Percentiles rank a stretch among this genome's conserved stretches.
These are phyloP conservation scores for Lasioglossum albipes DNA, from an alignment of 1,140 invertebrate genomes.

Conservation along the genomic window DNA sequence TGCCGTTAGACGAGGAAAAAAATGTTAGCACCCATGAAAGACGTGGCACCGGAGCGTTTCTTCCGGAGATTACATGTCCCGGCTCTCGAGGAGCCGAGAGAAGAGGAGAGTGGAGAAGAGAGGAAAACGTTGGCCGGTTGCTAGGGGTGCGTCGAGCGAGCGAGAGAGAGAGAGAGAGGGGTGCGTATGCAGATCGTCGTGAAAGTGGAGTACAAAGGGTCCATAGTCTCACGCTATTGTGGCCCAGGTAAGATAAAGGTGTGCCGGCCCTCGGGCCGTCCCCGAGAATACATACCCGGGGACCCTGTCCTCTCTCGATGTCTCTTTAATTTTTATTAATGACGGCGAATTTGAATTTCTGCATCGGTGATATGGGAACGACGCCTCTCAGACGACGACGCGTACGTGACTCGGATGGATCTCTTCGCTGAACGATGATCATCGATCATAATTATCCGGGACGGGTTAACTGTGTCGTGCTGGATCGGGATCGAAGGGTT, in stretches of 20 bases:
- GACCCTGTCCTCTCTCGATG: conserved; percentile 68
- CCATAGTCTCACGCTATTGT: conserved; percentile 80
- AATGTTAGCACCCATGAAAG: conserved; percentile 55
- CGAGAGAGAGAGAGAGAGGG: conserved; percentile 40
- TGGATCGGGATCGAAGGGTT: not conserved
- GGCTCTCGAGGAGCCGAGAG: not conserved
- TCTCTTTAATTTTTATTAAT: conserved; percentile 82
- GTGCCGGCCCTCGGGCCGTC: conserved; percentile 54
- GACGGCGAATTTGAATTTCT: conserved; percentile 79
- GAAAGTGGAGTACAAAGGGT: conserved; percentile 77
- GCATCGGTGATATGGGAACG: conserved; percentile 80
- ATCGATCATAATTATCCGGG: conserved; percentile 76
- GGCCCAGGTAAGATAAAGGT: conserved; percentile 79
- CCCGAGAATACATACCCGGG: conserved; percentile 11
- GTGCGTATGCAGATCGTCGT: conserved; percentile 75
- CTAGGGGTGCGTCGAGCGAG: not conserved
- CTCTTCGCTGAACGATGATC: conserved; percentile 32
- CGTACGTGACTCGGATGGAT: conserved; percentile 33
- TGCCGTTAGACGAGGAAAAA: conserved; percentile 39
- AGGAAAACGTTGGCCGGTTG: conserved; percentile 6
- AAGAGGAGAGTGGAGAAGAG: not conserved
- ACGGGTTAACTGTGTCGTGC: conserved; percentile 45
- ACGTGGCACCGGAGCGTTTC: conserved; percentile 23
- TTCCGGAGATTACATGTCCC: conserved; percentile 46
- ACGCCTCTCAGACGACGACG: conserved; percentile 16